phyloP scores from a whole-genome alignment of 2,113 vertebrate species.

The Indicator maculatus region DNA sequence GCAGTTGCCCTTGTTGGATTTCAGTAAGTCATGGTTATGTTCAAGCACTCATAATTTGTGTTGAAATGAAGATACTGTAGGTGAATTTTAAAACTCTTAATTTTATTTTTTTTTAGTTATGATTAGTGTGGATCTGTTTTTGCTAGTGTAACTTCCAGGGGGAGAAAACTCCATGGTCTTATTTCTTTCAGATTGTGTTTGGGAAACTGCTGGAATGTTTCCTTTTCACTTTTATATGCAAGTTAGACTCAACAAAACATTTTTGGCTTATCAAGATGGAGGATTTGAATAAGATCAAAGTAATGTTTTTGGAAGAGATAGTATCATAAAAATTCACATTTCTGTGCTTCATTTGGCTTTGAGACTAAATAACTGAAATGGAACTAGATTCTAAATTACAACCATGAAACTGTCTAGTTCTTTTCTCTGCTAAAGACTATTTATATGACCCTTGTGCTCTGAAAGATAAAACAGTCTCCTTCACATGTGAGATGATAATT shows the following conservation, averaged over 20 bases:
- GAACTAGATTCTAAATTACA: slow-evolving; percentile 48
- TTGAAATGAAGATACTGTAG: background rate
- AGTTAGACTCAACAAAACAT: background rate
- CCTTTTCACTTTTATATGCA: background rate
- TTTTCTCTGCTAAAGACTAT: slow-evolving; percentile 45
- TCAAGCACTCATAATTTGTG: background rate
- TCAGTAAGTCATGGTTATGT: background rate
- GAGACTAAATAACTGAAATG: slow-evolving; percentile 45
- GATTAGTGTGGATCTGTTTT: background rate
- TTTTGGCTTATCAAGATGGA: background rate
- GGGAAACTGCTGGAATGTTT: background rate
- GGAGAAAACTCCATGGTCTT: background rate
- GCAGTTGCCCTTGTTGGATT: too few species aligned
- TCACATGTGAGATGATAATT: slow-evolving; percentile 44
- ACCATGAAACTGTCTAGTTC: slow-evolving; percentile 35
- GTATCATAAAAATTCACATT: slow-evolving; percentile 21
- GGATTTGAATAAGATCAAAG: slow-evolving; percentile 12
- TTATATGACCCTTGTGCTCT: slow-evolving; percentile 41
- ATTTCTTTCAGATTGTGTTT: background rate
- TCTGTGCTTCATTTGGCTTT: slow-evolving; percentile 43
- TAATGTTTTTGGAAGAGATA: slow-evolving; percentile 18
- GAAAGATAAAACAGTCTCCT: slow-evolving; percentile 40
- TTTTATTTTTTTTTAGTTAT: background rate
- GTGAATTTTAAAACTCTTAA: background rate
- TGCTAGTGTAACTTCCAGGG: background rate